These are phyloP conservation scores for Didymodactylos carnosus DNA, from an alignment of 2,888 invertebrate genomes.

Conservation along the genomic window DNA sequence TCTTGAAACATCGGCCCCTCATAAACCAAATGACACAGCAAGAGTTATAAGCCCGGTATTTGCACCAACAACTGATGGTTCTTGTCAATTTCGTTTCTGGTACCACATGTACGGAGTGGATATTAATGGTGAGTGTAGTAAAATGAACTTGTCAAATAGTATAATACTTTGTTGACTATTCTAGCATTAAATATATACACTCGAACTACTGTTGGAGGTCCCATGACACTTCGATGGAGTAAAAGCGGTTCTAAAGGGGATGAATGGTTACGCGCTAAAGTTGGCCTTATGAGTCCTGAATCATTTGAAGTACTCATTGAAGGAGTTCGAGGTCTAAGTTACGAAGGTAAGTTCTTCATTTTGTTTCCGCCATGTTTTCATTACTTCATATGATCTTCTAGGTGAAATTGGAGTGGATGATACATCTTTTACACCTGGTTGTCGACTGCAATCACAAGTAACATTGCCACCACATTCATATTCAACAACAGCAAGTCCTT, in stretches of 20 bases:
- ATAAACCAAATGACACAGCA: neutral
- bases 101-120: neutral
- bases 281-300: neutral
- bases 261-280: neutral
- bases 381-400: no score
- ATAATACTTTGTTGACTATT: no score
- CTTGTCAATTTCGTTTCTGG: conserved; percentile 12
- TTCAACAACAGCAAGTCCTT: neutral
- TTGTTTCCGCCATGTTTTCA: no score
- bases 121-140: no score
- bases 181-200: conserved; percentile 1
- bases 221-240: neutral
- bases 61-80: neutral
- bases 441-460: conserved; percentile 14
- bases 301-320: conserved; percentile 9
- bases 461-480: neutral
- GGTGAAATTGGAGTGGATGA: conserved; percentile 23
- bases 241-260: neutral
- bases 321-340: conserved; percentile 1
- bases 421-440: conserved; percentile 25
- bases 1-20: conserved; percentile 13
- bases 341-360: neutral
- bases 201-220: conserved; percentile 1
- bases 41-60: conserved; percentile 9
- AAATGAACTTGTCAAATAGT: no score